Evolutionary conservation across 2,888 invertebrate genomes (phyloP), one percentile per base, ranked within the genome.

Genomic region (Epirrhoe alternata): DNA sequence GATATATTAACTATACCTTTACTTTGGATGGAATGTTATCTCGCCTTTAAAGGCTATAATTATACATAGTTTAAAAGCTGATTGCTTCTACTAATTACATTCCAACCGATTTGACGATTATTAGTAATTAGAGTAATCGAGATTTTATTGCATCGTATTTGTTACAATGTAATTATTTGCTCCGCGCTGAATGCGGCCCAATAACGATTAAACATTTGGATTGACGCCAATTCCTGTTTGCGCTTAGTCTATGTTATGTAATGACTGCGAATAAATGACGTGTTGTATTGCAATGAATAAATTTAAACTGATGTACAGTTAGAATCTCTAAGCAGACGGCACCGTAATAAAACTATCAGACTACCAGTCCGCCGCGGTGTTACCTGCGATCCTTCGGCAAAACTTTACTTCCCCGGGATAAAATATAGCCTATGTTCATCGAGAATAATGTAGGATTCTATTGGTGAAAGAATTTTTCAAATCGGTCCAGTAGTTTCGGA

Each of bases 151-250:
- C 56, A 54, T 61, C 54, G 51, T n/a, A 42, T 51, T 60, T 56
- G 57, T 56, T 31, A 57, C 56, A 63, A 24, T 45, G 54, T 24
- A 54, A 58, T 57, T 17, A 52, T 57, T 52, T 47, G 31, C 17
- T 47, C 50, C 24, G 49, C 24, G 16, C 24, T 38, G n/a, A 55
- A 66, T 74, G 77, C 77, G 78, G 33, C 33, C 24, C 53, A 62
- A 77, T 79, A 81, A 79, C 79, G 79, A 83, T 84, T 82, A 82
- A 82, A 76, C 75, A 75, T 80, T 86, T 84, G 83, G 81, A 80
- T 77, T 70, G 72, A 68, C 71, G 83, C 83, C 83, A 82, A 71
- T 62, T 61, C 61, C 63, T 74, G 72, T 75, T 61, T 66, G 33
- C 58, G 50, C 54, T 64, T 59, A 59, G 42, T 64, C 30, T 58